phyloP scores from a whole-genome alignment of 92 coral and sea anemone genomes.

The Heteractis magnifica region DNA sequence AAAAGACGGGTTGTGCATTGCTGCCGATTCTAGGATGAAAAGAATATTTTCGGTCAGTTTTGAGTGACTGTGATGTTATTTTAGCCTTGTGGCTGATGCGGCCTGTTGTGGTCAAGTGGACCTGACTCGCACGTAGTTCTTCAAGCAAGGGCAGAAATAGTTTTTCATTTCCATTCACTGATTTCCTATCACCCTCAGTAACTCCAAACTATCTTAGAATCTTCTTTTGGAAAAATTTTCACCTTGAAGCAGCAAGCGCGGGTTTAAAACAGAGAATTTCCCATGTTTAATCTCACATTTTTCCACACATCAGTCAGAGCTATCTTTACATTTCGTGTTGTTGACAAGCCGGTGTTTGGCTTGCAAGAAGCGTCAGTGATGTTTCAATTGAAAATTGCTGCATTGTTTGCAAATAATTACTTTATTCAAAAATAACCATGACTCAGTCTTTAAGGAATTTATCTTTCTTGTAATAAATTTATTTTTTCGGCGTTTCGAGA shows the following conservation, averaged over 20 bases:
- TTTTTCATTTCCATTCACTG: background rate
- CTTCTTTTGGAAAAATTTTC: background rate
- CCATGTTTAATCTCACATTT: background rate
- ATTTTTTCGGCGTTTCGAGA: background rate
- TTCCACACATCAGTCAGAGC: background rate
- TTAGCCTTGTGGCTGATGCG: background rate
- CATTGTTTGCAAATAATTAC: background rate
- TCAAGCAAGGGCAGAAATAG: background rate
- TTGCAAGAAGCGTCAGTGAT: background rate
- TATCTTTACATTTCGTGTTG: background rate
- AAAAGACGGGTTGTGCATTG: background rate
- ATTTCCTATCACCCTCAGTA: background rate
- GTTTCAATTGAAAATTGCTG: background rate
- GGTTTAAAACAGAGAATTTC: background rate
- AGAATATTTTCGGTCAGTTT: background rate
- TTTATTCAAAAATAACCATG: background rate
- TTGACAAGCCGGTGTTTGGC: slow-evolving; percentile 6
- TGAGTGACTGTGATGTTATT: background rate
- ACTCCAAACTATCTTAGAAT: background rate
- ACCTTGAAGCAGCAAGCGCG: background rate
- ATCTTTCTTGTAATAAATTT: background rate
- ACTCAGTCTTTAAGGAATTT: background rate
- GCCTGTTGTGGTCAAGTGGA: background rate
- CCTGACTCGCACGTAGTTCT: background rate
- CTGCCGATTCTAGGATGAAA: background rate